Conservation (phyloP, 2,888 invertebrate genomes). For the Tuta absoluta region DNA sequence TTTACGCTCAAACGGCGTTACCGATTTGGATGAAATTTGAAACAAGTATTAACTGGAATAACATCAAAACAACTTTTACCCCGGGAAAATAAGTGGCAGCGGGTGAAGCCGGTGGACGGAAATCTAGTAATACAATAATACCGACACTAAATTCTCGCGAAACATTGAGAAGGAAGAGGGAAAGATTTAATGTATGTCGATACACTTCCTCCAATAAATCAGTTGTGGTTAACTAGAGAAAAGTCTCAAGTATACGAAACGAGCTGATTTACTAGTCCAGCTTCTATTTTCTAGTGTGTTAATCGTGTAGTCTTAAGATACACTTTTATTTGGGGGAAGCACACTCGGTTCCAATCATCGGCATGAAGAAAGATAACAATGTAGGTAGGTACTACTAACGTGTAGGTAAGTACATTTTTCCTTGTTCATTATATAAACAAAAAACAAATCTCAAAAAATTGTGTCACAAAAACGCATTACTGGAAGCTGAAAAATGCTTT, state of each 20-base stretch:
- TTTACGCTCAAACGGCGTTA: too few relatives aligned
- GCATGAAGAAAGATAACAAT: neutral
- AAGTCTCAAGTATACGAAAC: neutral
- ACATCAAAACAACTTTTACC: too few relatives aligned
- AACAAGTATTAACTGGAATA: too few relatives aligned
- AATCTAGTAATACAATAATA: slow-evolving; percentile 1
- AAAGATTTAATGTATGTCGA: slow-evolving; percentile 33
- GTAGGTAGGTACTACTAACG: neutral
- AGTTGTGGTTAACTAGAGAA: slow-evolving; percentile 26
- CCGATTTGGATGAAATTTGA: too few relatives aligned
- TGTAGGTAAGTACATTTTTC: too few relatives aligned
- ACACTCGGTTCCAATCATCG: neutral
- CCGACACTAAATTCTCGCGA: neutral
- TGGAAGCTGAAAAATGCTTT: slow-evolving; percentile 46
- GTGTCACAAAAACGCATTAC: slow-evolving; percentile 20
- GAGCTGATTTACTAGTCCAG: neutral
- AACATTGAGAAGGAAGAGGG: slow-evolving; percentile 30
- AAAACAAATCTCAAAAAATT: slow-evolving; percentile 25
- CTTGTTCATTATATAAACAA: slow-evolving; percentile 3
- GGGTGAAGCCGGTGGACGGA: too few relatives aligned
- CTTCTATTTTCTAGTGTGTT: neutral
- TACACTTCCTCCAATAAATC: slow-evolving; percentile 32
- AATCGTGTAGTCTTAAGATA: neutral
- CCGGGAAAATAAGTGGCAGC: too few relatives aligned
- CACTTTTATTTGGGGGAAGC: neutral